Evolutionary conservation across 2,113 vertebrate genomes (phyloP).

Genomic region (Camelus dromedarius): DNA sequence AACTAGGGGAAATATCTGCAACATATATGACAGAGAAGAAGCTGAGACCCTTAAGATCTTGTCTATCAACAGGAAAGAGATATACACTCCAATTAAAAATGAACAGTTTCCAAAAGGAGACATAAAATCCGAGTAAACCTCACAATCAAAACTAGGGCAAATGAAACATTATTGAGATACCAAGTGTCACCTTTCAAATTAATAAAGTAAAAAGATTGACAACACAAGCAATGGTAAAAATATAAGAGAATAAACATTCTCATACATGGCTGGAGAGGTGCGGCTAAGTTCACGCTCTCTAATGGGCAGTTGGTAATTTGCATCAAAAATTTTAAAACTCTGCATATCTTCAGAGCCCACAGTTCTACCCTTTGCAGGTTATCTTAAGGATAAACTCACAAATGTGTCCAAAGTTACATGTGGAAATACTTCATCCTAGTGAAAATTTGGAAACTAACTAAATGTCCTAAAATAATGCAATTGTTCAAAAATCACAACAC

Average conservation of each 20-base stretch:
- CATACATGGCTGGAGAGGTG: neutral
- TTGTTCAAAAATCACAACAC: neutral
- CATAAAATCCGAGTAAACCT: neutral
- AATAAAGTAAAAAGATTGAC: conserved; percentile 29
- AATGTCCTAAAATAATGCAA: conserved; percentile 31
- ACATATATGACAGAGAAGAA: neutral
- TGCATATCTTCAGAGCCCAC: neutral
- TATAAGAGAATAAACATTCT: neutral
- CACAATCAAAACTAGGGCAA: neutral
- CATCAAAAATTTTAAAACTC: neutral
- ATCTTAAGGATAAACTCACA: conserved; percentile 33
- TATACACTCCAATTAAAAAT: neutral
- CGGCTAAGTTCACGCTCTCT: neutral
- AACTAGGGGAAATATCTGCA: neutral
- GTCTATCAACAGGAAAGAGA: neutral
- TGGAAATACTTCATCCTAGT: neutral
- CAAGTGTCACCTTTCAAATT: conserved; percentile 6
- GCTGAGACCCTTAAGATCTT: neutral
- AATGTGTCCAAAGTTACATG: neutral
- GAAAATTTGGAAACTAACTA: conserved; percentile 31
- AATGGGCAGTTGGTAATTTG: neutral
- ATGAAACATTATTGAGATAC: conserved; percentile 26
- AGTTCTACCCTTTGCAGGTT: neutral
- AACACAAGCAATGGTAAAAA: neutral
- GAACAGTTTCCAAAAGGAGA: neutral